These are phyloP conservation scores for Pseudomugil gertrudae DNA, from an alignment of 2,797 vertebrate genomes.

Conservation along the genomic window DNA sequence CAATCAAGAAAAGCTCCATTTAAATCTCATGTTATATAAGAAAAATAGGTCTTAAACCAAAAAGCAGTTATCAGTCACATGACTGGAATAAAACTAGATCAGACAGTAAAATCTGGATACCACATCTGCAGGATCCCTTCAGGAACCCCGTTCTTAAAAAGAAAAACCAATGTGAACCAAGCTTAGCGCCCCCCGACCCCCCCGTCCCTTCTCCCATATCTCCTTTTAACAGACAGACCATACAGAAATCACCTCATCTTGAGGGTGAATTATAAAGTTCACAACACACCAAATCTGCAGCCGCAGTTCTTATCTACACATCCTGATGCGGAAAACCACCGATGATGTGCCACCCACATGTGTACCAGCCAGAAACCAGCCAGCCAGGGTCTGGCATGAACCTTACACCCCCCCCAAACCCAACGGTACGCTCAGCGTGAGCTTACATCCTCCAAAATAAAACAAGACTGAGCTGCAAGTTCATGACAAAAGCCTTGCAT, in stretches of 20 bases:
- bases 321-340: slow-evolving; percentile 66
- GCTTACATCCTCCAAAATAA: slow-evolving; percentile 40
- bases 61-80: too few relatives aligned
- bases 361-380: slow-evolving; percentile 52
- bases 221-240: slow-evolving; percentile 37
- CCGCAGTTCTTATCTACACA: slow-evolving; percentile 68
- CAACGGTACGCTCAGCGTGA: too few relatives aligned
- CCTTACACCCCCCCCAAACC: slow-evolving; percentile 42
- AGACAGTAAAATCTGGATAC: too few relatives aligned
- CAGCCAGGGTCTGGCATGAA: slow-evolving; percentile 25
- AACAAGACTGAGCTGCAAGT: too few relatives aligned
- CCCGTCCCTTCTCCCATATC: slow-evolving; percentile 33
- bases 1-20: too few relatives aligned
- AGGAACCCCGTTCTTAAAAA: too few relatives aligned
- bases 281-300: slow-evolving; percentile 57
- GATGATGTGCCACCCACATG: slow-evolving; percentile 63
- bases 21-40: too few relatives aligned
- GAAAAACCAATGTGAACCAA: too few relatives aligned
- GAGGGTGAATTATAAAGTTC: slow-evolving; percentile 58
- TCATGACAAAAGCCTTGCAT: too few relatives aligned
- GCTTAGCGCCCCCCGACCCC: not conserved
- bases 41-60: too few relatives aligned
- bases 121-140: too few relatives aligned
- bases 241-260: slow-evolving; percentile 50
- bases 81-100: too few relatives aligned